Evolutionary conservation across 1,140 invertebrate species (phyloP).

Genomic region (Heliconius melpomene): DNA sequence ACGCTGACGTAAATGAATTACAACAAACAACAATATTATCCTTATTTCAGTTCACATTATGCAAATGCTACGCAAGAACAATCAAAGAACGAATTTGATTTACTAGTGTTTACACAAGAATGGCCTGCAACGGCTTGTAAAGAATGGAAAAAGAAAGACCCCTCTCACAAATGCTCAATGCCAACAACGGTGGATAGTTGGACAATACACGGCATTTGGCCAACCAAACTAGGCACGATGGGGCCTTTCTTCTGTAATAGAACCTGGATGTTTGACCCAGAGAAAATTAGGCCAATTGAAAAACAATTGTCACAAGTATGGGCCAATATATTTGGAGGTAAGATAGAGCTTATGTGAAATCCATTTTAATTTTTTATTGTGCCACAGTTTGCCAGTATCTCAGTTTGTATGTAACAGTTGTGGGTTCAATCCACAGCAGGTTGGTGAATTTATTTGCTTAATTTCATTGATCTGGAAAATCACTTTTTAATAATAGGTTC

Average conservation of each 20-base stretch:
- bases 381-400: no score
- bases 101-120: conserved; percentile 90
- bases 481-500: no score
- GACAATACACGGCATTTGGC: conserved; percentile 93
- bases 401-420: no score
- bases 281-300: conserved; percentile 83
- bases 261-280: conserved; percentile 84
- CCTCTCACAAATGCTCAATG: conserved; percentile 83
- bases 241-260: conserved; percentile 87
- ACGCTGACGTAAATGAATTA: background rate
- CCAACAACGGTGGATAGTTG: conserved; percentile 84
- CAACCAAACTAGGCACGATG: conserved; percentile 84
- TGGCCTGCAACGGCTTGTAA: conserved; percentile 90
- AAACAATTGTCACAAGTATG: conserved; percentile 85
- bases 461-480: no score
- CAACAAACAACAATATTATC: background rate
- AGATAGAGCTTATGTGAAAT: conserved; percentile 9
- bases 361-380: no score
- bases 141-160: conserved; percentile 84
- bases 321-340: conserved; percentile 86
- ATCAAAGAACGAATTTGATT: conserved; percentile 82
- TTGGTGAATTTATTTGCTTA: no score
- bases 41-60: conserved; percentile 41
- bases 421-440: no score
- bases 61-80: conserved; percentile 32